Percentiles rank a stretch among this genome's conserved stretches.
Evolutionary conservation across 2,797 vertebrate species (phyloP).

Genomic region (Thalassophryne amazonica): DNA sequence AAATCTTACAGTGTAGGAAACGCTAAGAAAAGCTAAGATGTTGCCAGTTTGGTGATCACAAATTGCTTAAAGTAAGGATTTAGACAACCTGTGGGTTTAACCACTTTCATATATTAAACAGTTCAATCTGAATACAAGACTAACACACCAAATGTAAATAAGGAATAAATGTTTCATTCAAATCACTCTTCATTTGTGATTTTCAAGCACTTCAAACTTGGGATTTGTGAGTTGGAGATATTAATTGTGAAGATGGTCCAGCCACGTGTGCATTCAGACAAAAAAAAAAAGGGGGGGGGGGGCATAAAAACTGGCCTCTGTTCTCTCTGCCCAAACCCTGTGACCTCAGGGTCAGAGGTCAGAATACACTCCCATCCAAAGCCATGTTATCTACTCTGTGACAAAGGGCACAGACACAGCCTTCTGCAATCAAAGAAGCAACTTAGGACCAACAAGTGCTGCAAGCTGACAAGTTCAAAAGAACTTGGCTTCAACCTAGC

Average conservation of each 20-base stretch:
- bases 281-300: constrained; percentile 65
- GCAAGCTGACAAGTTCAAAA: no score
- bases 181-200: constrained; percentile 46
- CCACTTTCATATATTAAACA: no score
- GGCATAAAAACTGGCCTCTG: constrained; percentile 61
- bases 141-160: no score
- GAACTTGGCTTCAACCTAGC: no score
- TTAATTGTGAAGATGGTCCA: constrained; percentile 38
- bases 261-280: constrained; percentile 64
- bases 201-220: constrained; percentile 55
- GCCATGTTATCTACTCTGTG: constrained; percentile 48
- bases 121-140: no score
- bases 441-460: no score
- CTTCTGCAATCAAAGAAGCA: constrained; percentile 52
- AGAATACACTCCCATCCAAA: constrained; percentile 64
- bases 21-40: no score
- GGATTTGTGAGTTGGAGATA: neutral
- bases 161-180: no score
- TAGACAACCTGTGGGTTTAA: no score
- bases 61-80: no score
- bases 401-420: constrained; percentile 26
- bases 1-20: no score
- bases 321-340: constrained; percentile 44
- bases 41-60: no score
- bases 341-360: constrained; percentile 58